Evolutionary conservation across 2,888 invertebrate genomes (phyloP).

Genomic region (Temnothorax rugatulus): DNA sequence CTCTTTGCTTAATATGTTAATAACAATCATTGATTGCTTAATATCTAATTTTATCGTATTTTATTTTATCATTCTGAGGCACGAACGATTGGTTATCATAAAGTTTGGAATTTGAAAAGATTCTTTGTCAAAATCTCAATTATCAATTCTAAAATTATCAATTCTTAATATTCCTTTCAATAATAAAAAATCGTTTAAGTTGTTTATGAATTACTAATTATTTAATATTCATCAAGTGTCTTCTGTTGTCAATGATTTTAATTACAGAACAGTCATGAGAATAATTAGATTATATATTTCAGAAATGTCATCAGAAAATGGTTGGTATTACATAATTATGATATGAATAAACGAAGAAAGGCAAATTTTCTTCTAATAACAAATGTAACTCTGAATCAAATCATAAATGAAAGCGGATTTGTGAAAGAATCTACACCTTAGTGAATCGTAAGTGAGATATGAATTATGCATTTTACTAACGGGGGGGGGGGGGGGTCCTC

Average conservation of each 20-base stretch:
- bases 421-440: conserved; percentile 42
- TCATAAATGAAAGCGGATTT: conserved; percentile 68
- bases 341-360: conserved; percentile 77
- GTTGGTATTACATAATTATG: conserved; percentile 69
- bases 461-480: conserved; percentile 75
- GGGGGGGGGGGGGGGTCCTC: neutral
- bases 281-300: conserved; percentile 8
- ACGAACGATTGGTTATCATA: neutral
- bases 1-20: conserved; percentile 1
- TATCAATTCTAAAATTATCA: neutral
- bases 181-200: neutral
- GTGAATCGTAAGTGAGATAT: conserved; percentile 70
- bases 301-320: neutral
- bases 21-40: neutral
- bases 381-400: conserved; percentile 74
- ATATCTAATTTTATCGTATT: conserved; percentile 20
- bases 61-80: neutral
- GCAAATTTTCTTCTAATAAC: conserved; percentile 77
- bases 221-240: neutral
- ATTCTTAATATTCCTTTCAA: neutral
- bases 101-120: neutral
- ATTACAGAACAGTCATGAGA: neutral
- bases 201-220: neutral
- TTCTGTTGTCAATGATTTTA: neutral
- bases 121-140: neutral